Evolutionary conservation across 2,113 vertebrate genomes (phyloP).

Genomic region (Heterocephalus glaber): DNA sequence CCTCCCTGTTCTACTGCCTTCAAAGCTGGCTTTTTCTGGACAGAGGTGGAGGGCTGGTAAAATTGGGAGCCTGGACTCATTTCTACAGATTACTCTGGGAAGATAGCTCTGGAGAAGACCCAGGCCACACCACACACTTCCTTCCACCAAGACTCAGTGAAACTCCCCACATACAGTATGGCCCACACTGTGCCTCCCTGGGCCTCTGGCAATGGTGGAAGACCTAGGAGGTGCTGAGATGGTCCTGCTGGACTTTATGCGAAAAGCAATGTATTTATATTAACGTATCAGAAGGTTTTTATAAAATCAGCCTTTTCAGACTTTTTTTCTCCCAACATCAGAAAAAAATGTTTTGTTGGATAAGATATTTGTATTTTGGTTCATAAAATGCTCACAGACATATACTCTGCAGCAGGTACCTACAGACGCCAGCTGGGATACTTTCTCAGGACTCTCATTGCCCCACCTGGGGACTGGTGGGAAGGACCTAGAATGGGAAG

Average conservation of each 20-base stretch:
- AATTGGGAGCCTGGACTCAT: background rate
- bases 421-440: background rate
- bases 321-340: background rate
- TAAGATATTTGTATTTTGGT: background rate
- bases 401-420: background rate
- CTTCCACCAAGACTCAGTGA: background rate
- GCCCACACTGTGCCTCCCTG: accelerated
- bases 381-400: background rate
- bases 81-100: background rate
- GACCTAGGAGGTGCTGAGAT: background rate
- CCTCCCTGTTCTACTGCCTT: background rate
- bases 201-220: background rate
- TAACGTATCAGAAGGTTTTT: background rate
- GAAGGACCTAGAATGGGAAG: background rate
- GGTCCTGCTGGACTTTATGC: background rate
- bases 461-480: background rate
- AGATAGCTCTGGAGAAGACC: background rate
- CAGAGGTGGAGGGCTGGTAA: background rate
- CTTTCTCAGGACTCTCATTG: background rate
- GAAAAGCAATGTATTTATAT: background rate
- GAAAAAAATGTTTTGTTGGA: background rate
- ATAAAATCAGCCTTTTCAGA: background rate
- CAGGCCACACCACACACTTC: background rate
- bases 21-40: background rate
- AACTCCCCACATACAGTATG: accelerated